phyloP scores from a whole-genome alignment of 2,797 vertebrate species.

The Peromyscus aztecus region DNA sequence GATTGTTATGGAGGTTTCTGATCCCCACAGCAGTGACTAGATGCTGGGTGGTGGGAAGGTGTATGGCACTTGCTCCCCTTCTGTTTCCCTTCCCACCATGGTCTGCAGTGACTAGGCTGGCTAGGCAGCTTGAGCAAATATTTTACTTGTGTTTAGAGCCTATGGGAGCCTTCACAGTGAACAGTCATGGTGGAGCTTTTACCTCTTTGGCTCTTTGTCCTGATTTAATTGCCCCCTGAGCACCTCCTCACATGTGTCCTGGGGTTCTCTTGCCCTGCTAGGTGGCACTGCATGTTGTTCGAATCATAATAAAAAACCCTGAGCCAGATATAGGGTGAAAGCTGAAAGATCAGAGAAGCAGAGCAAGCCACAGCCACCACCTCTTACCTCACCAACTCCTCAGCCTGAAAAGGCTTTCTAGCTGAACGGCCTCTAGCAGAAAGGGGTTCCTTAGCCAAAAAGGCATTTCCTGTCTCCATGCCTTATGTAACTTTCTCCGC shows the following conservation, averaged over 20 bases:
- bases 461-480: too few relatives aligned
- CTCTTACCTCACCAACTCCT: too few relatives aligned
- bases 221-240: fast-evolving
- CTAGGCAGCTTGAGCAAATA: slow-evolving; percentile 7
- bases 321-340: too few relatives aligned
- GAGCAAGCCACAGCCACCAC: too few relatives aligned
- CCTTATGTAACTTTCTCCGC: too few relatives aligned
- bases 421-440: too few relatives aligned
- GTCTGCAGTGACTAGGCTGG: background rate
- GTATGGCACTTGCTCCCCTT: slow-evolving; percentile 61
- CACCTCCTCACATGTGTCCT: fast-evolving
- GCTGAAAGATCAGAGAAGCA: too few relatives aligned
- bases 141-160: background rate
- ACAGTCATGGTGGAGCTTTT: background rate
- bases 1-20: slow-evolving; percentile 80
- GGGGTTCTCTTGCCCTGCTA: too few relatives aligned
- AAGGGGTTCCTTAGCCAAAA: too few relatives aligned
- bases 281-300: background rate
- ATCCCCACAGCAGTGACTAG: slow-evolving; percentile 79
- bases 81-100: background rate
- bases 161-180: fast-evolving
- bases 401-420: too few relatives aligned
- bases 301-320: too few relatives aligned
- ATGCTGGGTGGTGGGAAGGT: slow-evolving; percentile 61
- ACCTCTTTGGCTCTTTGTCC: slow-evolving; percentile 22